Percentiles rank a stretch among this genome's conserved stretches.
phyloP scores from a whole-genome alignment of 2,797 vertebrate species.

The Sebastes oblongus region DNA sequence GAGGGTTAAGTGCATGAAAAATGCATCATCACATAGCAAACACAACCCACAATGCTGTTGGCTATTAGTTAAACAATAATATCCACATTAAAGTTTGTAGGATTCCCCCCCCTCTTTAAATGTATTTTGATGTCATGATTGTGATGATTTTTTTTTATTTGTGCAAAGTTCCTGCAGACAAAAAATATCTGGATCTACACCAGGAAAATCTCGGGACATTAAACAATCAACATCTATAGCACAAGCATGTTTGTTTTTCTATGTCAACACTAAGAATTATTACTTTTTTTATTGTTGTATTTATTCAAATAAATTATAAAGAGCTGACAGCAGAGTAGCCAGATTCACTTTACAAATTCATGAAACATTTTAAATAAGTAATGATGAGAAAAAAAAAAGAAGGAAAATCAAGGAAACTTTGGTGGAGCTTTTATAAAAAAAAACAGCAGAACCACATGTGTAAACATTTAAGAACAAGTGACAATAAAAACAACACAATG shows the following conservation, averaged over 20 bases:
- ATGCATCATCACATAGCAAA: conserved; percentile 26
- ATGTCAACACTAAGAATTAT: background rate
- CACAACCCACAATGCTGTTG: background rate
- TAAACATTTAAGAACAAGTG: background rate
- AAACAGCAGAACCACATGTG: background rate
- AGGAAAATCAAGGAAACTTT: background rate
- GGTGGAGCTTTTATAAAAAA: background rate
- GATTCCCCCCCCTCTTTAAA: background rate
- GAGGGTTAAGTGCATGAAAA: conserved; percentile 13
- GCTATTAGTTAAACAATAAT: conserved; percentile 3
- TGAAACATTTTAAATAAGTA: too few relatives aligned
- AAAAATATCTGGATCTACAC: background rate
- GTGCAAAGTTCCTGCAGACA: background rate
- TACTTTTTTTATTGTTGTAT: background rate
- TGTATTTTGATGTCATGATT: background rate
- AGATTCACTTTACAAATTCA: background rate
- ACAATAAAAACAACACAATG: too few relatives aligned
- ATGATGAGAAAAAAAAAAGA: too few relatives aligned
- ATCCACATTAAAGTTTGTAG: background rate
- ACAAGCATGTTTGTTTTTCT: background rate
- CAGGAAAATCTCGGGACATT: background rate
- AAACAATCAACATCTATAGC: background rate
- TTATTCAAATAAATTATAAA: background rate
- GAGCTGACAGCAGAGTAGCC: background rate
- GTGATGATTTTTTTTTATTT: background rate